These are phyloP conservation scores for Drosophila cognata DNA, from an alignment of 2,888 invertebrate genomes.

Conservation along the genomic window DNA sequence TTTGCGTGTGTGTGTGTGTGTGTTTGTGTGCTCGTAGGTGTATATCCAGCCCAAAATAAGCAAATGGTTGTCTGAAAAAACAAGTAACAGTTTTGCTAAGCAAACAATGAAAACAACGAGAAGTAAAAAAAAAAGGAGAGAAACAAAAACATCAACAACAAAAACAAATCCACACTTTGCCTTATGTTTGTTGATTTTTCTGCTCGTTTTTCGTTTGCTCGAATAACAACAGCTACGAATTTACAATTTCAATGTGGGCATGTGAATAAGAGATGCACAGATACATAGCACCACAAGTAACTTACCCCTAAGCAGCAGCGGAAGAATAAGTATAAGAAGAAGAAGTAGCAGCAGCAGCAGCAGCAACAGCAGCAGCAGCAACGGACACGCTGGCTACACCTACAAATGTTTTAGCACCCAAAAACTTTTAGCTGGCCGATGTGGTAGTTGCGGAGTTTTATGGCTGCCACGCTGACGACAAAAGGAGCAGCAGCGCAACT, in stretches of 20 bases:
- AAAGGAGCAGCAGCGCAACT: conserved; percentile 47
- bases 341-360: not conserved
- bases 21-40: conserved; percentile 17
- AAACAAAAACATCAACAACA: conserved; percentile 23
- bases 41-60: conserved; percentile 57
- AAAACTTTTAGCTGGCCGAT: conserved; percentile 40
- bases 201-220: conserved; percentile 63
- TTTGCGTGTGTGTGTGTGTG: conserved; percentile 7
- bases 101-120: conserved; percentile 72
- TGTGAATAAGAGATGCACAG: conserved; percentile 57
- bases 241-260: conserved; percentile 74
- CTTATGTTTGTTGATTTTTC: conserved; percentile 76
- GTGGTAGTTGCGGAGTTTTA: conserved; percentile 39
- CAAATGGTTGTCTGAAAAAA: conserved; percentile 72
- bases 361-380: conserved; percentile 12
- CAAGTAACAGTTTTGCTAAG: conserved; percentile 74
- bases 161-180: conserved; percentile 71
- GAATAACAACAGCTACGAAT: conserved; percentile 62
- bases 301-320: not conserved
- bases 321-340: conserved; percentile 22
- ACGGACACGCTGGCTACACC: conserved; percentile 62
- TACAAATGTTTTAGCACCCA: conserved; percentile 59
- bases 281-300: conserved; percentile 11
- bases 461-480: conserved; percentile 55
- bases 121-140: conserved; percentile 13